These are phyloP conservation scores for Papilio helenus DNA, from an alignment of 1,140 invertebrate species.

Conservation along the genomic window DNA sequence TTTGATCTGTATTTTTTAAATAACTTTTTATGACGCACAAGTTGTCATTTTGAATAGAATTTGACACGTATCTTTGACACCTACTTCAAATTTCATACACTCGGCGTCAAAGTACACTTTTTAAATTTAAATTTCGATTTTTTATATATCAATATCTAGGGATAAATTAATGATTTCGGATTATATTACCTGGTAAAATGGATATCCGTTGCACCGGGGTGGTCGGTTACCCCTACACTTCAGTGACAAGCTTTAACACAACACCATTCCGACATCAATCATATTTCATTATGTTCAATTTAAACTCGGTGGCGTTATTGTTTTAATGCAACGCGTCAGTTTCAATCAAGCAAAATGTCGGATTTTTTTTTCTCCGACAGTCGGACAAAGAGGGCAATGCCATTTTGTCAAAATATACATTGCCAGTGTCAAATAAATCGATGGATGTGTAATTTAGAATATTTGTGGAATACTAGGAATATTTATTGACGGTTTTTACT, in stretches of 20 bases:
- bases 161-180: not conserved
- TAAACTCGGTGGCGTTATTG: slow-evolving; percentile 65
- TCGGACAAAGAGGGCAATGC: slow-evolving; percentile 51
- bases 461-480: slow-evolving; percentile 30
- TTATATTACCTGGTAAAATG: not conserved
- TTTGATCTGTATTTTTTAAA: too few relatives aligned
- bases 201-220: not conserved
- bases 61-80: too few relatives aligned
- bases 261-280: slow-evolving; percentile 61
- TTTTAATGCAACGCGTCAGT: slow-evolving; percentile 80
- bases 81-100: too few relatives aligned
- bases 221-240: slow-evolving; percentile 16
- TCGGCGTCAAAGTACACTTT: too few relatives aligned
- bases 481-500: slow-evolving; percentile 41
- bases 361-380: slow-evolving; percentile 70
- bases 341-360: slow-evolving; percentile 69
- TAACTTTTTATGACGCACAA: too few relatives aligned
- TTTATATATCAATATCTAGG: not conserved
- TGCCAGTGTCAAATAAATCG: not conserved
- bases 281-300: slow-evolving; percentile 77
- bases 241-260: slow-evolving; percentile 32
- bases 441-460: not conserved
- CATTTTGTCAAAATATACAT: slow-evolving; percentile 41
- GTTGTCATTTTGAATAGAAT: too few relatives aligned
- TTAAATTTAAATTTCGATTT: too few relatives aligned